Conservation (phyloP, 2,797 vertebrate species). For the Avahi laniger region DNA sequence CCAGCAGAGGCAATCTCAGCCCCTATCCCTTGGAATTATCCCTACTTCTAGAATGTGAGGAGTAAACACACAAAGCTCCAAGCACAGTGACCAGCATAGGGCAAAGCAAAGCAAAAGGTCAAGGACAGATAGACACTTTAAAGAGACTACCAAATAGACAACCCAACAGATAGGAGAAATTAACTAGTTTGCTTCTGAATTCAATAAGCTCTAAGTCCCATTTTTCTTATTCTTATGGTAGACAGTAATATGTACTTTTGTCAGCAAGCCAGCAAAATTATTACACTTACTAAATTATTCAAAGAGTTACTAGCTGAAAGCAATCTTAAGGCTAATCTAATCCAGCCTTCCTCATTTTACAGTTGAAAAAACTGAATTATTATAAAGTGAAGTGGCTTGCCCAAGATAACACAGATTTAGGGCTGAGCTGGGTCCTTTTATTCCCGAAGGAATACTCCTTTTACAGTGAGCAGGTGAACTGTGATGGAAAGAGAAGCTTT, state of each 20-base stretch:
- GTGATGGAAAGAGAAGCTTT: not conserved
- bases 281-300: constrained; percentile 26
- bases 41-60: not conserved
- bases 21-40: not conserved
- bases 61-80: not conserved
- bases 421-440: not conserved
- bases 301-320: not conserved
- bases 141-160: not conserved
- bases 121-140: not conserved
- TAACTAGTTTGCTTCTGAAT: not conserved
- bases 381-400: not conserved
- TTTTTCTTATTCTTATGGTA: not conserved
- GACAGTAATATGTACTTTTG: not conserved
- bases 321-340: not conserved
- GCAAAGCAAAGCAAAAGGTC: not conserved
- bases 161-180: not conserved
- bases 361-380: not conserved
- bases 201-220: not conserved
- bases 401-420: not conserved
- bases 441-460: not conserved
- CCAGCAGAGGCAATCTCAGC: not conserved
- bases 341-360: not conserved
- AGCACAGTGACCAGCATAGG: not conserved
- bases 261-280: not conserved
- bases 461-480: not conserved